Percentiles rank a stretch among this genome's conserved stretches.
Conservation (phyloP, 2,113 vertebrate species). For the Alces alces region DNA sequence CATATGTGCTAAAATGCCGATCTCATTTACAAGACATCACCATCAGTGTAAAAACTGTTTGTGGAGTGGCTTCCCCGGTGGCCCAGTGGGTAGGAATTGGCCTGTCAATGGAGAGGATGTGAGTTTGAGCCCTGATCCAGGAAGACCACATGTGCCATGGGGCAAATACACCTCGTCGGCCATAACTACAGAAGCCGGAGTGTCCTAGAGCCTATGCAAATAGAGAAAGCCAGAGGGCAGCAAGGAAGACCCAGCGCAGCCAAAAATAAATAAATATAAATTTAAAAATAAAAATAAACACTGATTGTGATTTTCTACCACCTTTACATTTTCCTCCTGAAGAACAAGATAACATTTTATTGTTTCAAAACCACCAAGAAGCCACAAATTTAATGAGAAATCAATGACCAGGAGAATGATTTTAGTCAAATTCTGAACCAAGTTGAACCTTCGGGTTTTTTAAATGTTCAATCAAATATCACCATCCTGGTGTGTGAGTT, state of each 20-base stretch:
- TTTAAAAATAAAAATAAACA: not conserved
- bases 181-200: not conserved
- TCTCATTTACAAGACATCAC: not conserved
- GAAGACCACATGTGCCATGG: not conserved
- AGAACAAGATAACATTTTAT: slow-evolving; percentile 7
- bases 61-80: not conserved
- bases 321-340: not conserved
- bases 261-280: not conserved
- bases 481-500: slow-evolving; percentile 32
- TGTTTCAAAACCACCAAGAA: slow-evolving; percentile 36
- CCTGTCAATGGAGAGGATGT: not conserved
- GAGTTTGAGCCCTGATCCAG: not conserved
- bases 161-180: not conserved
- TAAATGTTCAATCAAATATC: slow-evolving; percentile 53
- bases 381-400: slow-evolving; percentile 45
- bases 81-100: not conserved
- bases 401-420: slow-evolving; percentile 32
- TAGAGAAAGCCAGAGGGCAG: not conserved
- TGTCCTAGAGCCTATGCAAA: not conserved
- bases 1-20: not conserved
- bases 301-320: slow-evolving; percentile 9
- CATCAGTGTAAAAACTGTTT: slow-evolving; percentile 12
- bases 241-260: not conserved
- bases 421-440: slow-evolving; percentile 39
- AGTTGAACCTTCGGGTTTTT: slow-evolving; percentile 23